Percentiles rank a stretch among this genome's conserved stretches.
phyloP scores from a whole-genome alignment of 2,888 invertebrate species.

The Drosophila diplacantha region DNA sequence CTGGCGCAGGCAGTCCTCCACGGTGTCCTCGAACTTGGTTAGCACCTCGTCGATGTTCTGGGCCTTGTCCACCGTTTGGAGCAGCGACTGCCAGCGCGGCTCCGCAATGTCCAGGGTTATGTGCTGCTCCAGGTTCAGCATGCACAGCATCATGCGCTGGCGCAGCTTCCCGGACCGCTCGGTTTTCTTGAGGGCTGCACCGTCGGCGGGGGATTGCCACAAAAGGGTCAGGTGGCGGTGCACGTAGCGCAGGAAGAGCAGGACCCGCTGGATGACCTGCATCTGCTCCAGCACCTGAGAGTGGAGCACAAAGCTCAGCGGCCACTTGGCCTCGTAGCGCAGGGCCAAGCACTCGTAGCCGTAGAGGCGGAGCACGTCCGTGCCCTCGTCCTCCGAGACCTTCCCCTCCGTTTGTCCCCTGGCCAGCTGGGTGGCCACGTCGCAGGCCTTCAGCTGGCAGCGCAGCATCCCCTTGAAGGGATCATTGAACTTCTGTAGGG shows the following conservation, averaged over 20 bases:
- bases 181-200: not conserved
- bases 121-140: conserved; percentile 48
- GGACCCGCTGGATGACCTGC: conserved; percentile 52
- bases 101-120: conserved; percentile 46
- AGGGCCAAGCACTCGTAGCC: conserved; percentile 51
- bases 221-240: conserved; percentile 29
- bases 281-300: conserved; percentile 42
- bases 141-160: conserved; percentile 41
- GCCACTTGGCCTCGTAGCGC: conserved; percentile 51
- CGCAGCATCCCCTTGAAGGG: conserved; percentile 44
- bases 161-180: conserved; percentile 6
- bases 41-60: conserved; percentile 46
- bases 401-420: not conserved
- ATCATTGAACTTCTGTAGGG: conserved; percentile 35
- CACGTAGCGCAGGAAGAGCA: conserved; percentile 54
- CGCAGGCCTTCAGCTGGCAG: conserved; percentile 39
- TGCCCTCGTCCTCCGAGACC: not conserved
- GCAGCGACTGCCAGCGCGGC: conserved; percentile 45
- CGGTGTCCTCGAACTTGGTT: conserved; percentile 31
- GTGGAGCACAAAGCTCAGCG: conserved; percentile 51
- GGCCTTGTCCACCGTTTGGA: conserved; percentile 11
- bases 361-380: conserved; percentile 13
- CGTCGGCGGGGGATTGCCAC: not conserved
- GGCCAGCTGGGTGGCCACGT: conserved; percentile 42
- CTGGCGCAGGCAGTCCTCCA: conserved; percentile 34